Conservation (phyloP, 2,113 vertebrate species). For the Phyllopteryx taeniolatus region DNA sequence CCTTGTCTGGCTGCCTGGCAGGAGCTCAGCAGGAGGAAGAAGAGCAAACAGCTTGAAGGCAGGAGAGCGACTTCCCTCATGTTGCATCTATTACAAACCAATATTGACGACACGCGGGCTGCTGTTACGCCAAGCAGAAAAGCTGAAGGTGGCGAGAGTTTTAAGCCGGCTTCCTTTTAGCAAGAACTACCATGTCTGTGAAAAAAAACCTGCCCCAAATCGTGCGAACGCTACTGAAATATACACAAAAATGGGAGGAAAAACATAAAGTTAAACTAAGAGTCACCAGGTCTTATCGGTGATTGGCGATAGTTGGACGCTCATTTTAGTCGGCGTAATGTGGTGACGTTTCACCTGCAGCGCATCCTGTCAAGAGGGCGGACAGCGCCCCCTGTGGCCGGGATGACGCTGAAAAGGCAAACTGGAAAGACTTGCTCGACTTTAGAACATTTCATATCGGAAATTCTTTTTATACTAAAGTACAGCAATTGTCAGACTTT, state of each 20-base stretch:
- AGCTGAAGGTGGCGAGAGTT: neutral
- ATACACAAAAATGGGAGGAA: neutral
- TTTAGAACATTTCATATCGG: no score
- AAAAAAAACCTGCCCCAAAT: no score
- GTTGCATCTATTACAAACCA: constrained; percentile 36
- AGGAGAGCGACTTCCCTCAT: constrained; percentile 58
- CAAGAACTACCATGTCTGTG: neutral
- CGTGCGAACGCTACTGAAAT: neutral
- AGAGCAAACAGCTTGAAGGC: constrained; percentile 42
- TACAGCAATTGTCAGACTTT: no score
- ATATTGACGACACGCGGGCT: neutral
- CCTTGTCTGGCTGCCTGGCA: constrained; percentile 63
- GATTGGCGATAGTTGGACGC: constrained; percentile 32
- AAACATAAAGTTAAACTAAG: constrained; percentile 14
- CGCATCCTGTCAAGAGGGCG: neutral
- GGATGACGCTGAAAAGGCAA: constrained; percentile 13
- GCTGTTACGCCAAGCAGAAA: constrained; percentile 2
- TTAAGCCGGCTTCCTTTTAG: neutral
- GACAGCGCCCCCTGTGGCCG: constrained; percentile 40
- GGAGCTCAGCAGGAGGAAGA: constrained; percentile 45
- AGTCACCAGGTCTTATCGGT: constrained; percentile 33
- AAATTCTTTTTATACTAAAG: no score
- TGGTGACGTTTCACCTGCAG: constrained; percentile 71
- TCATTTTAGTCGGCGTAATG: constrained; percentile 50
- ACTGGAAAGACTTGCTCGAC: no score